These are phyloP conservation scores for Paragorgia papillata DNA, from an alignment of 92 coral and sea anemone species.

Conservation along the genomic window DNA sequence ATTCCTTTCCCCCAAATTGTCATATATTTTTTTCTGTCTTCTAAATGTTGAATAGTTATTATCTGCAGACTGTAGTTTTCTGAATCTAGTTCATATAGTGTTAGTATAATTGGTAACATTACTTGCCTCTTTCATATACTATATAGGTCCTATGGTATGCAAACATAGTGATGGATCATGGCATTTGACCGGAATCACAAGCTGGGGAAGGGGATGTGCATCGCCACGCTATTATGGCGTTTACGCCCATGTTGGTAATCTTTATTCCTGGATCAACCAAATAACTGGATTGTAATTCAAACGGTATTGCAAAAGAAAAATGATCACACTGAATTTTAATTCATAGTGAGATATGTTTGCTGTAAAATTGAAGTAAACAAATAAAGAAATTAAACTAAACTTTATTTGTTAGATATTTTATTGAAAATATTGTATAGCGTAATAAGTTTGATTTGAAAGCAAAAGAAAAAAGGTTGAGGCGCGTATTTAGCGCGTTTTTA, in stretches of 20 bases:
- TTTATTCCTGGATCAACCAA: slow-evolving; percentile 53
- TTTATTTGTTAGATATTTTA: too few relatives aligned
- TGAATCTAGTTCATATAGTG: too few relatives aligned
- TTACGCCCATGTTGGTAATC: slow-evolving; percentile 55
- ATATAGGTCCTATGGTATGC: slow-evolving; percentile 60
- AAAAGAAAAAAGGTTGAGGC: too few relatives aligned
- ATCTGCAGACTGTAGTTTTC: too few relatives aligned
- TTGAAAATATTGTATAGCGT: too few relatives aligned
- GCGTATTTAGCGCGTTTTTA: too few relatives aligned
- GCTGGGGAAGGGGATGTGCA: slow-evolving; percentile 60
- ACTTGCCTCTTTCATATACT: too few relatives aligned
- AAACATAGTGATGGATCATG: slow-evolving; percentile 44
- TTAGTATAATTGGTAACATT: too few relatives aligned
- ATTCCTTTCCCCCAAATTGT: too few relatives aligned
- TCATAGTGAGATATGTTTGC: background rate
- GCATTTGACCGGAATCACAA: slow-evolving; percentile 54
- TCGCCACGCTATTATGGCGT: slow-evolving; percentile 51
- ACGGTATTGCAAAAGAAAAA: background rate
- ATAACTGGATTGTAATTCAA: slow-evolving; percentile 19
- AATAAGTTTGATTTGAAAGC: too few relatives aligned
- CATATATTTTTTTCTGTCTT: too few relatives aligned
- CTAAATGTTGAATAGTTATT: too few relatives aligned
- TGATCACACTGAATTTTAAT: background rate
- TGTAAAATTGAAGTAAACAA: background rate
- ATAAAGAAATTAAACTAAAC: background rate